A percentile compares a stretch with the other conserved stretches of the same genome.
phyloP scores from a whole-genome alignment of 2,888 invertebrate species.

The Mythimna lalbum region DNA sequence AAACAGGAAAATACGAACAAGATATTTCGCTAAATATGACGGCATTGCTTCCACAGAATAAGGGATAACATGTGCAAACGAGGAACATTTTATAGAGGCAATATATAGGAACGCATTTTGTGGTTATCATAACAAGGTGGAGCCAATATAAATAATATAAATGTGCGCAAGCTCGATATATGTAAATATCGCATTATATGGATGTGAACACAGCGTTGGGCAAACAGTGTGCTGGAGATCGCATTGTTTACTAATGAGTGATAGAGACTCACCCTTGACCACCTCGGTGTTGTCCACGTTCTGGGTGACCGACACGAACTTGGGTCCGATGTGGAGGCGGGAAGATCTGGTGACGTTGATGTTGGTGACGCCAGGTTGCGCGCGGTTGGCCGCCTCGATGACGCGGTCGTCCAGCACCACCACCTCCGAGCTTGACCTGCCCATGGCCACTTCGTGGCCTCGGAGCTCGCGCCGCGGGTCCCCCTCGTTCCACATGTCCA shows the following conservation, averaged over 20 bases:
- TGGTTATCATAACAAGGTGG: conserved; percentile 52
- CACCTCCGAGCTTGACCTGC: conserved; percentile 72
- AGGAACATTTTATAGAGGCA: conserved; percentile 20
- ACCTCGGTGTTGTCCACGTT: conserved; percentile 83
- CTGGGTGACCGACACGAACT: conserved; percentile 82
- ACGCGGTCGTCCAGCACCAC: conserved; percentile 71
- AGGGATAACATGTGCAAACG: conserved; percentile 32
- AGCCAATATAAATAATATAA: conserved; percentile 40
- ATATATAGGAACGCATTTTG: conserved; percentile 38
- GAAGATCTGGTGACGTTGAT: conserved; percentile 80
- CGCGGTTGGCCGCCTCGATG: conserved; percentile 64
- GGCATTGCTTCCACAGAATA: conserved; percentile 46
- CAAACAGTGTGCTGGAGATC: conserved; percentile 46
- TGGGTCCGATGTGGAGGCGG: conserved; percentile 82
- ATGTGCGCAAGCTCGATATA: conserved; percentile 59
- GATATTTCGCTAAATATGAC: conserved; percentile 55
- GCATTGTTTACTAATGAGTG: conserved; percentile 54
- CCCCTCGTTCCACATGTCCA: conserved; percentile 72
- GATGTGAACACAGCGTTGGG: conserved; percentile 40
- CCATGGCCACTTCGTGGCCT: conserved; percentile 62
- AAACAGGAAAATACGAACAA: conserved; percentile 59
- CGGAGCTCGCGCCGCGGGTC: conserved; percentile 61
- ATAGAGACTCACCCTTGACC: conserved; percentile 81
- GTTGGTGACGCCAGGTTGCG: conserved; percentile 72
- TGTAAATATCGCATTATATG: conserved; percentile 52